phyloP scores from a whole-genome alignment of 2,888 invertebrate genomes.

The Thecophora atra region DNA sequence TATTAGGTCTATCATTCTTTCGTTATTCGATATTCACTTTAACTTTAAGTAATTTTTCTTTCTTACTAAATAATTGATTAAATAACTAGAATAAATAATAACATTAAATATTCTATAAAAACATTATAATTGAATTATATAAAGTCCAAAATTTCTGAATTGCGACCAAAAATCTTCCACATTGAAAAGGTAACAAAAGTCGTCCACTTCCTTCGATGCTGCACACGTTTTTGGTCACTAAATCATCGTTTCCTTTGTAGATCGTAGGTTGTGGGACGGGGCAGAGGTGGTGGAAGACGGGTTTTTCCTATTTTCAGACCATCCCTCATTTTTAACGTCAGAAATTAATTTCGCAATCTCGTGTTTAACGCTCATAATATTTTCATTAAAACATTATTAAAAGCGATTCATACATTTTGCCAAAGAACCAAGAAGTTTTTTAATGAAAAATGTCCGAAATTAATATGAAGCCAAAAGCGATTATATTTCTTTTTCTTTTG shows the following conservation, averaged over 20 bases:
- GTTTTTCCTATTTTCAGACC: background rate
- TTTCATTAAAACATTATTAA: conserved; percentile 17
- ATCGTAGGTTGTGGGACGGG: background rate
- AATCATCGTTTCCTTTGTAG: background rate
- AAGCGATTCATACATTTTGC: background rate
- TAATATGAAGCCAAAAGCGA: background rate
- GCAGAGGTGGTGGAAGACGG: too few relatives aligned
- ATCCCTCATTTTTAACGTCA: background rate
- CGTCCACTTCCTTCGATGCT: background rate
- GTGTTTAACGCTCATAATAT: conserved; percentile 17
- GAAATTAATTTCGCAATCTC: conserved; percentile 4
- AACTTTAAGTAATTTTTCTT: too few relatives aligned
- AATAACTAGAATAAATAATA: too few relatives aligned
- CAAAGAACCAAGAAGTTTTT: background rate
- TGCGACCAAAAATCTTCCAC: too few relatives aligned
- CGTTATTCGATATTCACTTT: too few relatives aligned
- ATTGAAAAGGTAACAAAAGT: background rate
- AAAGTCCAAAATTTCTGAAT: too few relatives aligned
- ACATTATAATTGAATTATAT: too few relatives aligned
- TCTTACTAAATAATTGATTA: too few relatives aligned
- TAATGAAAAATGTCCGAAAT: background rate
- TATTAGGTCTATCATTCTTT: too few relatives aligned
- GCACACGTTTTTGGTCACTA: background rate
- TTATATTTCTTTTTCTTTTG: too few relatives aligned
- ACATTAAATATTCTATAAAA: too few relatives aligned